Percentiles rank a stretch among this genome's conserved stretches.
phyloP scores from a whole-genome alignment of 2,113 vertebrate species.

The Centropus bengalensis region DNA sequence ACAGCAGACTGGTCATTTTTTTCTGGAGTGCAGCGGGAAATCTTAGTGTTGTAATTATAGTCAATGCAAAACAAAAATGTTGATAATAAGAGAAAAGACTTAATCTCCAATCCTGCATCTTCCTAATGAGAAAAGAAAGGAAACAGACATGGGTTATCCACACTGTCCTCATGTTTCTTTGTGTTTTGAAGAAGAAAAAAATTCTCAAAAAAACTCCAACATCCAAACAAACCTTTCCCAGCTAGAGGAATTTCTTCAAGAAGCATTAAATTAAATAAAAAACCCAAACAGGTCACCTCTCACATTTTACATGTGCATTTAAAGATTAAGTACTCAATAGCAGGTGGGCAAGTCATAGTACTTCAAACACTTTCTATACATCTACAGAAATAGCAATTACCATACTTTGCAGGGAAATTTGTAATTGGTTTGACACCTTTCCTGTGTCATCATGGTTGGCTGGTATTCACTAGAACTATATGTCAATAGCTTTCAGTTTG shows the following conservation, averaged over 20 bases:
- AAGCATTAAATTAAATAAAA: background rate
- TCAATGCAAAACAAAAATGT: background rate
- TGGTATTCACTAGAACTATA: background rate
- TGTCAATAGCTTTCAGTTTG: background rate
- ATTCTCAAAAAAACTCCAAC: background rate
- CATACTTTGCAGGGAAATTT: background rate
- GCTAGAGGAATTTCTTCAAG: background rate
- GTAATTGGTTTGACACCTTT: background rate
- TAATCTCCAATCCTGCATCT: background rate
- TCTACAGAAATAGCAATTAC: background rate
- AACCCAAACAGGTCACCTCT: fast-evolving
- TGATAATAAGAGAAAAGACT: background rate
- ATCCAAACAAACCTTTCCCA: background rate
- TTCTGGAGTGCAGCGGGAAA: background rate
- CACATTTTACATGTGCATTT: background rate
- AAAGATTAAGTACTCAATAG: background rate
- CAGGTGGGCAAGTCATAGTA: background rate
- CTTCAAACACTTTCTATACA: background rate
- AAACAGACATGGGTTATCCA: background rate
- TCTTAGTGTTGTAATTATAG: background rate
- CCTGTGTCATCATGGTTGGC: background rate
- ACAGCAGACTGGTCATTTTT: background rate
- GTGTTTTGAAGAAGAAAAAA: background rate
- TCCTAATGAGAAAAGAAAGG: background rate
- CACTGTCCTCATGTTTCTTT: background rate